Evolutionary conservation across 2,113 vertebrate species (phyloP).

Genomic region (Oryzias woworae): DNA sequence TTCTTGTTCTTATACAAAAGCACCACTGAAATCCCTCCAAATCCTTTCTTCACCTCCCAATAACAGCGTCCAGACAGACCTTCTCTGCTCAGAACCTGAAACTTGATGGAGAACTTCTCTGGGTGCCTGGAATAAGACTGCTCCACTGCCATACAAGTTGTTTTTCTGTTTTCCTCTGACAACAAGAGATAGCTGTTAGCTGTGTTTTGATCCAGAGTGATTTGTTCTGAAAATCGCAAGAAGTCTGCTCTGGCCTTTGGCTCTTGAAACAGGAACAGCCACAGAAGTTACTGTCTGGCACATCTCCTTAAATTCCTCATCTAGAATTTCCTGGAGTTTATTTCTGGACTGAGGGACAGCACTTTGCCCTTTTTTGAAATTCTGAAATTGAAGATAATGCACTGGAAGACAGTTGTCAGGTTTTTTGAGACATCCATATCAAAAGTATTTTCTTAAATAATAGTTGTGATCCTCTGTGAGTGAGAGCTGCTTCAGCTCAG

Average conservation of each 20-base stretch:
- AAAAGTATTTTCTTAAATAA: constrained; percentile 2
- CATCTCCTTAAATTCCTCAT: background rate
- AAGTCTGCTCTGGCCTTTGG: constrained; percentile 21
- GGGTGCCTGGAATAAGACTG: background rate
- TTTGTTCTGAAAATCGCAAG: constrained; percentile 1
- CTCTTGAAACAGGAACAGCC: constrained; percentile 4
- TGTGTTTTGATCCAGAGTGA: constrained; percentile 38
- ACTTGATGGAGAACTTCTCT: constrained; percentile 4
- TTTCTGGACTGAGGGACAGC: background rate
- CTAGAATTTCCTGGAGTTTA: constrained; percentile 1
- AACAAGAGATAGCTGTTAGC: background rate
- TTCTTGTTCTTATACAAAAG: constrained; percentile 2
- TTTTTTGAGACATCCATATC: constrained; percentile 1
- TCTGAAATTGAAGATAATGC: constrained; percentile 2
- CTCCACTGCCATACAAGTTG: accelerated
- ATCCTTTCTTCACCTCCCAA: constrained; percentile 24
- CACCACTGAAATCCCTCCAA: background rate
- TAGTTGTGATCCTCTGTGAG: constrained; percentile 13
- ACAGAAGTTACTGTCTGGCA: background rate
- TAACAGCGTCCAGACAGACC: constrained; percentile 28
- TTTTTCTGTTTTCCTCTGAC: constrained; percentile 16
- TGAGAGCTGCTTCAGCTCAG: constrained; percentile 24
- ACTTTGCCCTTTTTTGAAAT: background rate
- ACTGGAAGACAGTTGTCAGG: background rate
- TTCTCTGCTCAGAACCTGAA: constrained; percentile 23